Conservation (phyloP, 2,888 invertebrate genomes). For the Taphrorychus bicolor region DNA sequence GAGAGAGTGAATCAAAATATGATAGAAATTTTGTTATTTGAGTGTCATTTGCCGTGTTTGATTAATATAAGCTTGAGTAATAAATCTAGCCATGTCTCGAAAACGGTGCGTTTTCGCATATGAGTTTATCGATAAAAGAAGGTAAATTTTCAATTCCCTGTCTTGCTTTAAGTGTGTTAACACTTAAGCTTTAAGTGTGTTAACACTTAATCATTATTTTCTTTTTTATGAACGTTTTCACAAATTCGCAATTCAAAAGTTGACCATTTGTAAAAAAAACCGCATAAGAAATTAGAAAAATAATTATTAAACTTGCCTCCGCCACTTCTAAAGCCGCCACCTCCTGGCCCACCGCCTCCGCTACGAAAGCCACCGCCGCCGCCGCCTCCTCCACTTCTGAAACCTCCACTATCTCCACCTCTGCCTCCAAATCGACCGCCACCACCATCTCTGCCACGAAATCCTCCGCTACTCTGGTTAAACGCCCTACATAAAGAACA, state of each 20-base stretch:
- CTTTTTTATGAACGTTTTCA: neutral
- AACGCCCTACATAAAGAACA: constrained; percentile 4
- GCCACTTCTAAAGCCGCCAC: constrained; percentile 62
- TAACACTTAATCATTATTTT: neutral
- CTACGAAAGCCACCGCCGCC: constrained; percentile 48
- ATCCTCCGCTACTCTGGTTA: constrained; percentile 45
- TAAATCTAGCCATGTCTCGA: no score
- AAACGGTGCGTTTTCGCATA: no score
- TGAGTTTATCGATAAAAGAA: no score
- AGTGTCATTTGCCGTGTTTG: no score
- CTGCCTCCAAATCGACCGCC: constrained; percentile 59
- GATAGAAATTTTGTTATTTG: no score
- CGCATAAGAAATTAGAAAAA: no score
- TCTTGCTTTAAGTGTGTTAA: no score
- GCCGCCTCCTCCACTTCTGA: constrained; percentile 54
- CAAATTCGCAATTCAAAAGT: neutral
- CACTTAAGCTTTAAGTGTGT: neutral
- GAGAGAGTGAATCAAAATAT: no score
- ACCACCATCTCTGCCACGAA: constrained; percentile 37
- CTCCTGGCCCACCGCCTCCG: constrained; percentile 54
- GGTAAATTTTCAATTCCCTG: no score
- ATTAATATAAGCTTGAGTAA: no score
- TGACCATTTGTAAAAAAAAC: no score
- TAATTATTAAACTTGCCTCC: neutral
- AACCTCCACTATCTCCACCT: constrained; percentile 58